Evolutionary conservation across 2,797 vertebrate genomes (phyloP), one percentile per base, ranked within the genome.

Genomic region (Taenioides sp.): DNA sequence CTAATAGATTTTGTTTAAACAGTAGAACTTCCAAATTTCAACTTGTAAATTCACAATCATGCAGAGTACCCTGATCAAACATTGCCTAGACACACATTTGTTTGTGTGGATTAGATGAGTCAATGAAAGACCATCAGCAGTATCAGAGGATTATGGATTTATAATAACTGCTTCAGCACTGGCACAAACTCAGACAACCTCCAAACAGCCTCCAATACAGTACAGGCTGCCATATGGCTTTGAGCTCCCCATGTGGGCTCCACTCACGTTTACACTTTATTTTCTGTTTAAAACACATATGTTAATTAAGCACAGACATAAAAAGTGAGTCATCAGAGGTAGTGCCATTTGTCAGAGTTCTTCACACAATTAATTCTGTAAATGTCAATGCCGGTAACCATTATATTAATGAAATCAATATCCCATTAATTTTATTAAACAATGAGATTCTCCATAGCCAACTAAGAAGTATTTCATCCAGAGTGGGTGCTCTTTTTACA

Each of bases 211-310:
- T 77, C 49, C 52, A 57, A 28, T 50, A 72, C 60, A 68, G 73
- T 80, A 83, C 77, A 74, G 67, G 65, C 62, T 20, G 70, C 80
- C 91, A 92, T 91, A 90, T 92, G 90, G 80, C 69, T 54, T 52
- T 17, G 47, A 68, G 70, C 69, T 43, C 67, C 22, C 86, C 87
- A 86, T 85, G 87, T 87, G 87, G 87, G 82, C 58, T 16, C 1
- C 7, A 20, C 64, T 25, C 23, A 69, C 20, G 57, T 70, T 69
- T 84, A 87, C 81, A 40, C n/a, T 63, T 40, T 63, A 25, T 27
- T 17, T 58, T 27, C 57, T 55, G 11, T 57, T 59, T 59, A 28
- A 18, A 34, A 37, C 17, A 34, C 12, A 22, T 57, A 61, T 28
- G 25, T 28, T 60, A 22, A 34, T 34, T 31, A 31, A 34, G 10